Percentiles rank a stretch among this genome's conserved stretches.
Evolutionary conservation across 2,797 vertebrate genomes (phyloP).

Genomic region (Tiaroga cobitis): DNA sequence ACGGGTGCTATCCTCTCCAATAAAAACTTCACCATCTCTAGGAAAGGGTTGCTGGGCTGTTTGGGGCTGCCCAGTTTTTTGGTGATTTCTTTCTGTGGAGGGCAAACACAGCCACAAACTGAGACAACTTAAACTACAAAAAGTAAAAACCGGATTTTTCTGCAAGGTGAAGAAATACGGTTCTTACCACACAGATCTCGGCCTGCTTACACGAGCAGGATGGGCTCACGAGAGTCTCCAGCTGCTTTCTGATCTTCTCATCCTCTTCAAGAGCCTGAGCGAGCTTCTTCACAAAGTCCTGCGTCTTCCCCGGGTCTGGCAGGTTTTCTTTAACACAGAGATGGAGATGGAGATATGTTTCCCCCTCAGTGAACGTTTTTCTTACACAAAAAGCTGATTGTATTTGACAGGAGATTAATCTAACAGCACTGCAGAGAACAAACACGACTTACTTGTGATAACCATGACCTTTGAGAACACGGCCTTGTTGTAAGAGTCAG

Average conservation of each 20-base stretch:
- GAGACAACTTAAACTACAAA: neutral
- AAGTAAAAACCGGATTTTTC: neutral
- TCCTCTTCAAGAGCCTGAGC: slow-evolving; percentile 97
- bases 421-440: neutral
- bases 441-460: slow-evolving; percentile 91
- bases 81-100: slow-evolving; percentile 91
- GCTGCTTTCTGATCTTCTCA: slow-evolving; percentile 92
- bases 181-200: slow-evolving; percentile 95
- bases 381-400: neutral
- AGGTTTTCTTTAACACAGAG: slow-evolving; percentile 83
- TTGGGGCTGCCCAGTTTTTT: slow-evolving; percentile 97
- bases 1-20: slow-evolving; percentile 96
- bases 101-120: slow-evolving; percentile 30
- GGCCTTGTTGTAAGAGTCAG: slow-evolving; percentile 93
- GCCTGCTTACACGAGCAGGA: slow-evolving; percentile 96
- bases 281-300: slow-evolving; percentile 98
- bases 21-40: slow-evolving; percentile 99
- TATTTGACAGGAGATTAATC: neutral
- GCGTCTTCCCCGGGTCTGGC: slow-evolving; percentile 96
- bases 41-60: slow-evolving; percentile 96
- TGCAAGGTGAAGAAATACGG: neutral
- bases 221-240: slow-evolving; percentile 95
- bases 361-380: neutral
- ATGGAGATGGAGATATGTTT: neutral
- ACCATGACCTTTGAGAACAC: slow-evolving; percentile 99